Evolutionary conservation across 2,113 vertebrate genomes (phyloP), one percentile per base, ranked within the genome.

Genomic region (Chamaetylas fuelleborni): DNA sequence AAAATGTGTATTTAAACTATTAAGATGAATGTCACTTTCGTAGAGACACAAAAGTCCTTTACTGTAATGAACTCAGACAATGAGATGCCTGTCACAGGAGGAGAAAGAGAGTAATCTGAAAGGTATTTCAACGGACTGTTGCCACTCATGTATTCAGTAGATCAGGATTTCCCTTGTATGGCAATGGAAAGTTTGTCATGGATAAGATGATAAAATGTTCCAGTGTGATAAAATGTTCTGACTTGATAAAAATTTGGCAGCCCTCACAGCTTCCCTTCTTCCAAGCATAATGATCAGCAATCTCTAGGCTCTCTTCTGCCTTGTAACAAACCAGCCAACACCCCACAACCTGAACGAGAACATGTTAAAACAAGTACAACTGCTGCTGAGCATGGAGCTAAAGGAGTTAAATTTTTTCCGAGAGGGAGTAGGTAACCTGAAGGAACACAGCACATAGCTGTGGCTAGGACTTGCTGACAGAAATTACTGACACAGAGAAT

Each of bases 261-360:
- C 6, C 5, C 18, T 92, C 29, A 61, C 40, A 51, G 43, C 14
- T 47, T 78, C 26, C 19, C 22, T 34, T 69, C 45, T 20, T 92
- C 31, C 42, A 45, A 61, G 38, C 8, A 6, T 20, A 29, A 38
- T 2, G 31, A 54, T 69, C 45, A 65, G 58, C 31, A 61, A 65
- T n/a, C 7, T 7, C 23, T 26, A 40, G 22, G 36, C 6, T 76
- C 48, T 57, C 24, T 72, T 53, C 19, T 77, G 62, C 42, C 45
- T 53, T 25, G 17, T 22, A 43, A 58, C 38, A 76, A 81, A 13
- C 5, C 45, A 79, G 17, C 12, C n/a, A 82, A 31, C 34, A 71
- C 12, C 16, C 34, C 20, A 40, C 1, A 33, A 34, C 2, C 0
- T 2, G 56, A 6, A 14, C 19, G 1, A 69, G n/a, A 56, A 47